Base-by-base conservation (phyloP, 2,888 invertebrate species). In the Magallana nippona region DNA sequence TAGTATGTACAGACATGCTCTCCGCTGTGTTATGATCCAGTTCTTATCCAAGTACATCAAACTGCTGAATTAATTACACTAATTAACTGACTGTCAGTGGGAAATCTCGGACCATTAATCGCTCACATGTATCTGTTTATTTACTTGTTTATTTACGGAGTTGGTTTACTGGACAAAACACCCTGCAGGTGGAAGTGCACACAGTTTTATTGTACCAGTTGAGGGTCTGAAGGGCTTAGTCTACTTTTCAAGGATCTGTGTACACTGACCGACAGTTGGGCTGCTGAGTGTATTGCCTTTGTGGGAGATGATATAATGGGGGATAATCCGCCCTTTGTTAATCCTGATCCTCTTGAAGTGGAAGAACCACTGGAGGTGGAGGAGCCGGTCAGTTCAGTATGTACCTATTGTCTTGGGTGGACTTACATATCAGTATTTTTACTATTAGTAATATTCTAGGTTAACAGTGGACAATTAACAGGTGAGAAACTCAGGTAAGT, bases 271-370 rank as follows among this genome's bases (percentile, higher is more conserved):
- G 11, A 13, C 27, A 27, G 71, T 10, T 10, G 15, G 27, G 32
- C 27, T 27, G 13, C 11, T 22, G 5, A 2, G 71, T 71, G 71
- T 71, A 71, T 71, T 27, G 71, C 3, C 15, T 32, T 15, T 17
- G 71, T 32, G 71, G 71, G 19, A 22, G n/a, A 27, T 71, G 71
- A 71, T 27, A 27, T 71, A 71, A 71, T 71, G 71, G 71, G 71
- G 32, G 71, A 71, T 71, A 71, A 71, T 71, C 71, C 71, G 32
- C 27, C 11, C 27, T 32, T 22, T 27, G 71, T 71, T 71, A 32
- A 71, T 71, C 71, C 71, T 71, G 71, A 22, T 71, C 71, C 71
- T 71, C 71, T 32, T 27, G n/a, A 17, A 15, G 71, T 27, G 71
- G 71, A 27, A 19, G 22, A 22, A 27, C 19, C 10, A 27, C 27